Base-by-base conservation (phyloP, 2,888 invertebrate genomes). In the Polymixis flavicincta region DNA sequence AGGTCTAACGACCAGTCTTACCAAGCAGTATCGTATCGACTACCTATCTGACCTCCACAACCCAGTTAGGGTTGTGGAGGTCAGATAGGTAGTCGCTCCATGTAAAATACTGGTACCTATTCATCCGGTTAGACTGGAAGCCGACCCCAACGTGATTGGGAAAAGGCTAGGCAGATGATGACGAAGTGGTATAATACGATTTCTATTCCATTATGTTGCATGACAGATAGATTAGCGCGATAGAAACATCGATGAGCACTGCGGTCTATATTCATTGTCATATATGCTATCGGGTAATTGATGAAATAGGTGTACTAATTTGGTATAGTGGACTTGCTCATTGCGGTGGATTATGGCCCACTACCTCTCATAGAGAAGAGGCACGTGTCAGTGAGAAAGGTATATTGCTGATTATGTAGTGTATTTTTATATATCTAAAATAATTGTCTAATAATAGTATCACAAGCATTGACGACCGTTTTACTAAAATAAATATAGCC, bases 111-210 rank as follows among this genome's bases (percentile, higher is more conserved):
- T n/a, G n/a, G n/a, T n/a, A n/a, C n/a, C n/a, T n/a, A n/a, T n/a
- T n/a, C n/a, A n/a, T n/a, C n/a, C n/a, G n/a, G n/a, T n/a, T n/a
- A n/a, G n/a, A n/a, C n/a, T n/a, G n/a, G n/a, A n/a, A n/a, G n/a
- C n/a, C n/a, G n/a, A n/a, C n/a, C n/a, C n/a, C n/a, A n/a, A n/a
- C n/a, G n/a, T n/a, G n/a, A n/a, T n/a, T n/a, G n/a, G n/a, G n/a
- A n/a, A n/a, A n/a, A n/a, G n/a, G n/a, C n/a, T n/a, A n/a, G n/a
- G n/a, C n/a, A n/a, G n/a, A n/a, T n/a, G n/a, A n/a, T n/a, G n/a
- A n/a, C n/a, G n/a, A n/a, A 37, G 6, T 37, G 69, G 3, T 22
- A 78, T 85, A 85, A 89, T 85, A 83, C 54, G 81, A 86, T 86
- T 84, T 76, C 78, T 64, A 63, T 81, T 75, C 68, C 67, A 84